phyloP scores from a whole-genome alignment of 2,888 invertebrate species.

The Leptothorax acervorum region DNA sequence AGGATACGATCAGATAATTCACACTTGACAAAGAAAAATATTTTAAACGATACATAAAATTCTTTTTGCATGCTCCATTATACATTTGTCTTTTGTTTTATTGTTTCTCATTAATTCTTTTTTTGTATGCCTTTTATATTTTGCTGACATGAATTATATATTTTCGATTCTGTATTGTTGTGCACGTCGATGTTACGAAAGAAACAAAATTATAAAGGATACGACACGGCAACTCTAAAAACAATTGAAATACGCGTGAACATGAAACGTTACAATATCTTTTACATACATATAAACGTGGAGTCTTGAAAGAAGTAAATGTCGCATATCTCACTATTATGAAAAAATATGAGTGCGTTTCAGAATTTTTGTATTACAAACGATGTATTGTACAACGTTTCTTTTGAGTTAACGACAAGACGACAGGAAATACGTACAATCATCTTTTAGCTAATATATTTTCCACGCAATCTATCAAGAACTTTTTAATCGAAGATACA shows the following conservation, averaged over 20 bases:
- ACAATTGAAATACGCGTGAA: background rate
- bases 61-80: background rate
- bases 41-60: constrained; percentile 1
- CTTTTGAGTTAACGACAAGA: no score
- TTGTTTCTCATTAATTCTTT: background rate
- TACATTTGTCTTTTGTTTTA: background rate
- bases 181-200: background rate
- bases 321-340: background rate
- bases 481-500: no score
- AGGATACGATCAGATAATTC: background rate
- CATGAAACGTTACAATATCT: background rate
- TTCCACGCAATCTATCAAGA: no score
- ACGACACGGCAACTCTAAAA: background rate
- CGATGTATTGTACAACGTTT: no score
- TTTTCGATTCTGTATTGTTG: background rate
- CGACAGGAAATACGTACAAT: no score
- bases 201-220: background rate
- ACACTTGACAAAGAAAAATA: background rate
- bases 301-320: background rate
- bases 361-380: no score
- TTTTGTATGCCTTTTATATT: background rate
- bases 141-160: background rate
- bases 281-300: background rate
- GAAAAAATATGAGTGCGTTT: no score
- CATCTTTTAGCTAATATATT: no score